Evolutionary conservation across 2,113 vertebrate genomes (phyloP).

Genomic region (Numida meleagris): DNA sequence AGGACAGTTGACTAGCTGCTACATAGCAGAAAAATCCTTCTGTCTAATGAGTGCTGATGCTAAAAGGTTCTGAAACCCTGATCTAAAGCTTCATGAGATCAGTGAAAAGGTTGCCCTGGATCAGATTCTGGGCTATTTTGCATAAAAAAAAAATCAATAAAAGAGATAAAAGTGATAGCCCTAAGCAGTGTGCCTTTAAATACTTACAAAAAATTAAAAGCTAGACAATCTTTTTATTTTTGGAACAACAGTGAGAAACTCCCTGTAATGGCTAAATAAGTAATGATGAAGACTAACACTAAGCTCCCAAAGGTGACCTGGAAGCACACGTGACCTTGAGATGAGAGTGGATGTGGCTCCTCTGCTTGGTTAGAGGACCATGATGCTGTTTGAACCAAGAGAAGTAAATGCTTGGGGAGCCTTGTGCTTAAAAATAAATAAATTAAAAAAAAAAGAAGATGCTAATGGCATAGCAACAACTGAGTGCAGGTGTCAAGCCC

Average conservation of each 20-base stretch:
- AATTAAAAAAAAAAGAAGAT: neutral
- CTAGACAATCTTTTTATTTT: neutral
- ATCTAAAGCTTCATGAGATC: neutral
- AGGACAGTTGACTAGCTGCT: neutral
- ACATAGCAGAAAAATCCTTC: neutral
- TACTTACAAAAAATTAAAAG: neutral
- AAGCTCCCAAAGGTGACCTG: neutral
- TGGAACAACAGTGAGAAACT: neutral
- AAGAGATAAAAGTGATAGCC: neutral
- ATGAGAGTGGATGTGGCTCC: neutral
- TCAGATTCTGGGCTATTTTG: neutral
- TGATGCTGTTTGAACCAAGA: neutral
- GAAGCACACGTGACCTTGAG: rapidly evolving
- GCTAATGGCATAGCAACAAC: rapidly evolving
- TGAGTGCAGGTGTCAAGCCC: neutral
- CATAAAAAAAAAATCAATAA: neutral
- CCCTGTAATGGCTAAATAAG: neutral
- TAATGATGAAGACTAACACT: neutral
- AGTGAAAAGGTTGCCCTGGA: neutral
- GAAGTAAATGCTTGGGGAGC: neutral
- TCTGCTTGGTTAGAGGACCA: neutral
- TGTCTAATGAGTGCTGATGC: neutral
- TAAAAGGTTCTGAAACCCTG: neutral
- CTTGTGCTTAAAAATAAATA: neutral
- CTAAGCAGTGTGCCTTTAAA: neutral